Evolutionary conservation across 2,888 invertebrate genomes (phyloP).

Genomic region (Zeuzera pyrina): DNA sequence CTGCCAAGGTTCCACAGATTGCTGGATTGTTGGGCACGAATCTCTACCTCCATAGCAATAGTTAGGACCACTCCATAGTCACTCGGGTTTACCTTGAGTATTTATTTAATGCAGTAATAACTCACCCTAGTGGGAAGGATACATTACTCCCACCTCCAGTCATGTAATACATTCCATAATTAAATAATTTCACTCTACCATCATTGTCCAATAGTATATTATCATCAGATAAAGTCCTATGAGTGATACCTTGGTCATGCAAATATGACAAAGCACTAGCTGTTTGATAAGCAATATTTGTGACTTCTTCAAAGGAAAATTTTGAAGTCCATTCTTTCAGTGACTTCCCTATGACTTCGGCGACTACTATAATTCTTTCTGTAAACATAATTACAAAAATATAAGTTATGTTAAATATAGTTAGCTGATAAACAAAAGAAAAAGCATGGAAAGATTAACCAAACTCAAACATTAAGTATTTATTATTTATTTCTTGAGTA

Average conservation of each 20-base stretch:
- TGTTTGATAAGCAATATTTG: slow-evolving; percentile 81
- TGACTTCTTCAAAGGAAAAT: slow-evolving; percentile 61
- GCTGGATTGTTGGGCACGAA: too few relatives aligned
- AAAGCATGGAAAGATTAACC: too few relatives aligned
- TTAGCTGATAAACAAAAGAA: too few relatives aligned
- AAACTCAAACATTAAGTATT: too few relatives aligned
- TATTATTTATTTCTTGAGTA: too few relatives aligned
- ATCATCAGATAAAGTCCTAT: slow-evolving; percentile 86
- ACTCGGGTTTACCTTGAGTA: too few relatives aligned
- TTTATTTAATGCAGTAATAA: too few relatives aligned
- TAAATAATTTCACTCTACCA: slow-evolving; percentile 87
- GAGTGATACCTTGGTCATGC: slow-evolving; percentile 80
- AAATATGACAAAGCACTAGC: slow-evolving; percentile 81
- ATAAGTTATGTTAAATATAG: too few relatives aligned
- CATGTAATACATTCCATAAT: slow-evolving; percentile 95
- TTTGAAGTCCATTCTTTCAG: slow-evolving; percentile 68
- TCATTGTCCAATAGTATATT: slow-evolving; percentile 84
- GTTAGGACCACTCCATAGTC: too few relatives aligned
- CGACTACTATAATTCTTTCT: slow-evolving; percentile 88
- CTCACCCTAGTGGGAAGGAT: slow-evolving; percentile 89
- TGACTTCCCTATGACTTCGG: slow-evolving; percentile 82
- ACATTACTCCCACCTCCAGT: slow-evolving; percentile 90
- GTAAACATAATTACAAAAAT: slow-evolving; percentile 26
- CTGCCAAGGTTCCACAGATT: too few relatives aligned
- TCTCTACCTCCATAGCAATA: too few relatives aligned